Conservation (phyloP, 2,888 invertebrate species). For the Brachynemurus nebulosus region DNA sequence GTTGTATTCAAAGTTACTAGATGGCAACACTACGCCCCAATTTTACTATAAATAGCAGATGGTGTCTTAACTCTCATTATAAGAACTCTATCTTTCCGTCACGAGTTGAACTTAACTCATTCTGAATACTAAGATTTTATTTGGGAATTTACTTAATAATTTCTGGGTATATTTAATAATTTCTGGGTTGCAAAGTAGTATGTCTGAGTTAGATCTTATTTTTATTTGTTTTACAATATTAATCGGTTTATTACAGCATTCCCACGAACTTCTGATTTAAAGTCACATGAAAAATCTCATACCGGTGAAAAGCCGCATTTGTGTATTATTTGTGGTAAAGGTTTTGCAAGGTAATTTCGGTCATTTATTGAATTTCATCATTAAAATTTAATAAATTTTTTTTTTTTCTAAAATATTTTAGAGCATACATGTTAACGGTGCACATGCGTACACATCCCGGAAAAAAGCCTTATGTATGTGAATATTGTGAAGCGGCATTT, state of each 20-base stretch:
- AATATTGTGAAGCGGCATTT: conserved; percentile 41
- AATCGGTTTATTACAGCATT: conserved; percentile 27
- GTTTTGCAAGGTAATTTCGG: conserved; percentile 33
- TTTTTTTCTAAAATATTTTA: too few species aligned
- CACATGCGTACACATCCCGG: conserved; percentile 23
- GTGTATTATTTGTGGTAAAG: conserved; percentile 34
- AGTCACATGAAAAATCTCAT: conserved; percentile 41
- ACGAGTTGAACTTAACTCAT: too few species aligned
- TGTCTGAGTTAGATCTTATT: too few species aligned
- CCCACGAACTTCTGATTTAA: conserved; percentile 42
- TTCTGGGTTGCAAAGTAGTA: too few species aligned
- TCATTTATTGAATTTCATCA: too few species aligned
- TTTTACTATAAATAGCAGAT: too few species aligned
- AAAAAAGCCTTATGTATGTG: conserved; percentile 15
- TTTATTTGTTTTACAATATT: neutral
- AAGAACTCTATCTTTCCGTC: too few species aligned
- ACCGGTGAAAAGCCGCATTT: conserved; percentile 43
- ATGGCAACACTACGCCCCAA: too few species aligned
- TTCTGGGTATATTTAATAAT: too few species aligned
- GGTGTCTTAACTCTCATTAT: too few species aligned
- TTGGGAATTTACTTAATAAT: neutral
- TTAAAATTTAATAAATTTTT: too few species aligned
- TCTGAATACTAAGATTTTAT: neutral
- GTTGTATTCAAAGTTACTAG: too few species aligned
- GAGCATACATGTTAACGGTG: conserved; percentile 42